Conservation (phyloP, 2,888 invertebrate species). For the Coelinius sp. region DNA sequence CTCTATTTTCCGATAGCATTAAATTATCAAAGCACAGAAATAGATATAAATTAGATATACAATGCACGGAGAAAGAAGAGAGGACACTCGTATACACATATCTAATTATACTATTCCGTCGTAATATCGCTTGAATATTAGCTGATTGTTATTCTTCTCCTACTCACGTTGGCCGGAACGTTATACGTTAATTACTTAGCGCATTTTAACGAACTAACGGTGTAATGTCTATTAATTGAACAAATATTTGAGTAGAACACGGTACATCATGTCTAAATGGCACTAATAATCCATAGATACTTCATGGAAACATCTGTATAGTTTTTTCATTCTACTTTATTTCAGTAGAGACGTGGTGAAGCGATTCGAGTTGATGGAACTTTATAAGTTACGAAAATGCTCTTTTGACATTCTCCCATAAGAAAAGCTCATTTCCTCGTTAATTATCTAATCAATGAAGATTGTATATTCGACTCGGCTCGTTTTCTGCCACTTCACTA, state of each 20-base stretch:
- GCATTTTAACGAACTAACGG: not conserved
- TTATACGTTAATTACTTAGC: slow-evolving; percentile 20
- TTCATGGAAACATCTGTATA: not conserved
- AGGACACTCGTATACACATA: slow-evolving; percentile 12
- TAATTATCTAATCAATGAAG: not conserved
- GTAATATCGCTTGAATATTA: slow-evolving; percentile 30
- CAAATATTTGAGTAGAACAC: slow-evolving; percentile 24
- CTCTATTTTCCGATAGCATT: not conserved
- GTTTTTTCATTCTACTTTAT: not conserved
- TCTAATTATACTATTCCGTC: not conserved
- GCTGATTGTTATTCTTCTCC: slow-evolving; percentile 21
- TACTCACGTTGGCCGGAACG: slow-evolving; percentile 27
- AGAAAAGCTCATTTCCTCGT: not conserved
- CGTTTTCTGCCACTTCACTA: not conserved
- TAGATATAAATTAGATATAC: slow-evolving; percentile 9
- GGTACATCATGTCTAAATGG: slow-evolving; percentile 18
- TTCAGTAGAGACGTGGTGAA: not conserved
- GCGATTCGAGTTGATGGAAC: not conserved
- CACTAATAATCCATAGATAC: not conserved
- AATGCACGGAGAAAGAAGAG: slow-evolving; percentile 17
- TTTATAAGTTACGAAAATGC: not conserved
- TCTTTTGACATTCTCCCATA: not conserved
- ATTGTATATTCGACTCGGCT: not conserved
- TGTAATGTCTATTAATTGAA: slow-evolving; percentile 24
- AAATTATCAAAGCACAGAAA: slow-evolving; percentile 1